These are phyloP conservation scores for Glossophaga mutica DNA, from an alignment of 2,797 vertebrate species.

Conservation along the genomic window DNA sequence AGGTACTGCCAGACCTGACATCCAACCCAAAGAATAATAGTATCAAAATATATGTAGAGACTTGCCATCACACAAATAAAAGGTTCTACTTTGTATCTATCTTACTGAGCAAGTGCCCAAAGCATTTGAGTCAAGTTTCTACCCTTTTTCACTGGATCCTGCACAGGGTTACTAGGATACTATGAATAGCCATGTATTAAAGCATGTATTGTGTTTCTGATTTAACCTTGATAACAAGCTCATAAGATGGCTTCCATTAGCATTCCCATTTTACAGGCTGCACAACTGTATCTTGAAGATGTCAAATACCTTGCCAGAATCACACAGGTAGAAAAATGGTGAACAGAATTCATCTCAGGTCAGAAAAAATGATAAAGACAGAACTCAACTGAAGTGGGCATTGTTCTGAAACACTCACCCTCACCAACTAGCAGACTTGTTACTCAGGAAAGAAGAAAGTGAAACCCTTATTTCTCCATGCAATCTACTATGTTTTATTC, in stretches of 20 bases:
- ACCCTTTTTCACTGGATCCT: background rate
- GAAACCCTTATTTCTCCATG: background rate
- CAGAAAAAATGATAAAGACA: background rate
- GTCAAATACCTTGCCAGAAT: background rate
- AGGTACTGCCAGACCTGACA: background rate
- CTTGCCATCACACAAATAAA: background rate
- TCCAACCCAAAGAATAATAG: background rate
- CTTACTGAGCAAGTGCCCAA: background rate
- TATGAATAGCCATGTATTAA: background rate
- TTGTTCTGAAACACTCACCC: background rate
- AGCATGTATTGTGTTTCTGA: background rate
- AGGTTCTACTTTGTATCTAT: background rate
- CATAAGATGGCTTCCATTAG: background rate
- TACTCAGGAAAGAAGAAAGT: background rate
- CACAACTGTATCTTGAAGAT: background rate
- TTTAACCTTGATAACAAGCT: background rate
- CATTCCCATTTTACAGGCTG: background rate
- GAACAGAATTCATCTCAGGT: background rate
- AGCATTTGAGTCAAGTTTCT: background rate
- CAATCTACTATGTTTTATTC: background rate
- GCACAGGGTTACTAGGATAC: background rate
- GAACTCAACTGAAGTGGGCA: background rate
- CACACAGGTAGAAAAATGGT: background rate
- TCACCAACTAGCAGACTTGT: background rate
- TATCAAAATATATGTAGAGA: slow-evolving; percentile 7